Evolutionary conservation across 64 coral and sea anemone genomes (phyloP).

Genomic region (Platygyra sinensis): DNA sequence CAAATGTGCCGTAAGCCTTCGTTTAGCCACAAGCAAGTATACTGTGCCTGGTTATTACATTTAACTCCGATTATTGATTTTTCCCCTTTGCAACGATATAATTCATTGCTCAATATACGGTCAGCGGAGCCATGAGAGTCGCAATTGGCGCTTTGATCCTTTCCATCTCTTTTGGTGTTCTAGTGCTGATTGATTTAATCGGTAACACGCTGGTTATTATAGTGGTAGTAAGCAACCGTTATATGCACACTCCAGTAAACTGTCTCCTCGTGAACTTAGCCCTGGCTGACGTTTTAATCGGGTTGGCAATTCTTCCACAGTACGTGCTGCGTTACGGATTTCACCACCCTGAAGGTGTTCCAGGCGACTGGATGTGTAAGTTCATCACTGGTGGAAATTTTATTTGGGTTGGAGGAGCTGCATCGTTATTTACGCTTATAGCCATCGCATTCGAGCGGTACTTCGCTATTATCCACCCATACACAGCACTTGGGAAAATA

Average conservation of each 20-base stretch:
- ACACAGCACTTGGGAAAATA: neutral
- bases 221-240: neutral
- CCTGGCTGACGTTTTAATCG: neutral
- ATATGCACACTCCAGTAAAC: neutral
- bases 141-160: no score
- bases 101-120: no score
- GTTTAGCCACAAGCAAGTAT: no score
- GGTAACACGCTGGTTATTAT: neutral
- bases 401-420: neutral
- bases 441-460: neutral
- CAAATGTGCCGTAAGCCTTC: no score
- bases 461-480: neutral
- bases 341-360: neutral
- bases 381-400: neutral
- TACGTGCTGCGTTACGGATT: neutral
- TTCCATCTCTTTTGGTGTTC: no score
- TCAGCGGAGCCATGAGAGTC: no score
- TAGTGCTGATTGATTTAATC: no score
- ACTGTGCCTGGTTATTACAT: no score
- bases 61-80: no score
- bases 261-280: neutral
- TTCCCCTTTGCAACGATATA: no score
- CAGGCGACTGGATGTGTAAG: neutral
- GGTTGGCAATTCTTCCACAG: neutral
- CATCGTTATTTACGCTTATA: neutral